phyloP scores from a whole-genome alignment of 2,113 vertebrate genomes.

The Grammomys dolichurus region DNA sequence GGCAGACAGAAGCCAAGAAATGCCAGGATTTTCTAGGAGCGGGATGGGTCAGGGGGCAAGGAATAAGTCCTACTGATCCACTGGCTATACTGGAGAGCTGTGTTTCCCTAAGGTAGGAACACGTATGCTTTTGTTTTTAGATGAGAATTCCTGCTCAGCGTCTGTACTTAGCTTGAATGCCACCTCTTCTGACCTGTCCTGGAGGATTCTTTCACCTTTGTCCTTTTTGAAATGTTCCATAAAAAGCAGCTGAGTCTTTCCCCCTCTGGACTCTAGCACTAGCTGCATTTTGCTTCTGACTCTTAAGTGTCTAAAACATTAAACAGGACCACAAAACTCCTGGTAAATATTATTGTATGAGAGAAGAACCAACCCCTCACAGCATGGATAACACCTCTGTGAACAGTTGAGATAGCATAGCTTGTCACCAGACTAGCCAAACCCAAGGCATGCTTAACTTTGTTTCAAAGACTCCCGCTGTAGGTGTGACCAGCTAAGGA shows the following conservation, averaged over 20 bases:
- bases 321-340: not conserved
- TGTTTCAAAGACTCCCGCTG: not conserved
- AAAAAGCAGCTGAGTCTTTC: not conserved
- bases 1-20: not conserved
- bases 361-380: not conserved
- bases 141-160: not conserved
- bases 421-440: not conserved
- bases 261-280: not conserved
- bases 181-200: not conserved
- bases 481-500: not conserved
- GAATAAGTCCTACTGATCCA: too few species aligned
- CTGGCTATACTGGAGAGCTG: not conserved
- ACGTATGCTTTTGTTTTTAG: not conserved
- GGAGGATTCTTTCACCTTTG: not conserved
- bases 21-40: not conserved
- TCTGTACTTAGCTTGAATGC: not conserved
- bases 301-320: not conserved
- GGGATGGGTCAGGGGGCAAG: not conserved
- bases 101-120: not conserved
- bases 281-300: not conserved
- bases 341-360: not conserved
- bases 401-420: too few species aligned
- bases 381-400: not conserved
- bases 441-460: not conserved
- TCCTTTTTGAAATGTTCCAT: not conserved